These are phyloP conservation scores for Dasypogon diadema DNA, from an alignment of 2,888 invertebrate genomes.

Conservation along the genomic window DNA sequence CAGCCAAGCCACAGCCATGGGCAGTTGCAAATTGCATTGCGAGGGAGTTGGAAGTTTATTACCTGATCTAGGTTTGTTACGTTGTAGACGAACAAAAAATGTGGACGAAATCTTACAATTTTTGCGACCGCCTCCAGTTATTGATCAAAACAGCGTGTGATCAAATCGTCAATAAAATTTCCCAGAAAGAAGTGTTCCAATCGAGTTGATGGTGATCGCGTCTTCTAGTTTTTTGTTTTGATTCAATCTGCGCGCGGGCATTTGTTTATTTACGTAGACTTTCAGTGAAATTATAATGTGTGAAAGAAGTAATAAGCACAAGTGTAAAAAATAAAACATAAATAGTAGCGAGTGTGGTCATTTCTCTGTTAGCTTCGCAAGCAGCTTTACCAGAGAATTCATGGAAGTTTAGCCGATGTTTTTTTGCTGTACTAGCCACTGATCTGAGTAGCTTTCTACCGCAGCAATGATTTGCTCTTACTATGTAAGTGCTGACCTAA, in stretches of 20 bases:
- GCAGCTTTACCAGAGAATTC: conserved; percentile 27
- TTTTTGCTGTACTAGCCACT: conserved; percentile 4
- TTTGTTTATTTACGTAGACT: neutral
- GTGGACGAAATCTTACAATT: neutral
- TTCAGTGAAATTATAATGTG: conserved; percentile 5
- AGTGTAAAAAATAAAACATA: neutral
- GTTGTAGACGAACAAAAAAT: neutral
- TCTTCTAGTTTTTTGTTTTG: neutral
- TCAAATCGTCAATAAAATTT: conserved; percentile 9
- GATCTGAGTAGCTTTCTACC: conserved; percentile 27
- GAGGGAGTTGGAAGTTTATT: conserved; percentile 52
- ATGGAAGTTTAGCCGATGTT: neutral
- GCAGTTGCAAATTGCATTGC: conserved; percentile 53
- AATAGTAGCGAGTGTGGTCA: neutral
- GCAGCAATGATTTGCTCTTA: conserved; percentile 39
- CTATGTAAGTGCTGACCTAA: conserved; percentile 42
- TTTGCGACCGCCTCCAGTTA: neutral
- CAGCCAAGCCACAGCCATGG: neutral
- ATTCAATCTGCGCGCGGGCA: conserved; percentile 15
- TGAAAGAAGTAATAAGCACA: conserved; percentile 4
- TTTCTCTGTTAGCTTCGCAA: conserved; percentile 21
- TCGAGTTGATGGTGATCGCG: neutral
- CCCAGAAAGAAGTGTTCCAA: neutral
- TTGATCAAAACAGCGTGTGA: neutral
- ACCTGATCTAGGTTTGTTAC: neutral